Evolutionary conservation across 1,140 invertebrate genomes (phyloP).

Genomic region (Orussus abietinus): DNA sequence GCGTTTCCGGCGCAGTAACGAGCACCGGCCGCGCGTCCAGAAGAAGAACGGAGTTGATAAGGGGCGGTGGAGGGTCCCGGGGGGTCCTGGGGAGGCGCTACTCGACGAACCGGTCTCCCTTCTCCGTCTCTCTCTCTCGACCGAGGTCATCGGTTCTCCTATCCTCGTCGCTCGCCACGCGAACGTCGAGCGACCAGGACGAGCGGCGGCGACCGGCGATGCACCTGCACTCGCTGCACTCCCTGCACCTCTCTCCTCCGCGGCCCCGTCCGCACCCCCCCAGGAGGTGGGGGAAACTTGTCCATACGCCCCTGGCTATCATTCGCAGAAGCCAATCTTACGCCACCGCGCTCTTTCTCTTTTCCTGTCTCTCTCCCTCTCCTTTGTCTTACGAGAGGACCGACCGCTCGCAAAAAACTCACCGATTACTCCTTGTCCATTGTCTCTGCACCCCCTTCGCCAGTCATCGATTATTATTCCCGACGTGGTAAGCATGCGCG

Average conservation of each 20-base stretch:
- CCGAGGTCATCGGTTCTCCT: constrained; percentile 12
- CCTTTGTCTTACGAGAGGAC: background rate
- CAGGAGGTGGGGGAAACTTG: constrained; percentile 40
- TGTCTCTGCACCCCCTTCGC: no score
- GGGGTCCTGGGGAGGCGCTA: constrained; percentile 11
- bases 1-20: no score
- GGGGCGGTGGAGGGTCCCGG: constrained; percentile 19
- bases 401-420: constrained; percentile 10
- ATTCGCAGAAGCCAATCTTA: constrained; percentile 48
- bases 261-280: constrained; percentile 8
- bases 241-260: constrained; percentile 22
- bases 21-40: no score
- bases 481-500: no score
- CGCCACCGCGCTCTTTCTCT: constrained; percentile 25
- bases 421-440: no score
- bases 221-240: constrained; percentile 31
- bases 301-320: constrained; percentile 44
- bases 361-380: constrained; percentile 13
- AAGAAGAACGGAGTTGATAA: constrained; percentile 7
- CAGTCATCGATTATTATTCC: no score
- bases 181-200: constrained; percentile 40
- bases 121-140: constrained; percentile 13
- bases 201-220: constrained; percentile 30
- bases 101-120: constrained; percentile 31
- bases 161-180: constrained; percentile 40